Evolutionary conservation across 1,140 invertebrate genomes (phyloP).

Genomic region (Armadillidium nasatum): DNA sequence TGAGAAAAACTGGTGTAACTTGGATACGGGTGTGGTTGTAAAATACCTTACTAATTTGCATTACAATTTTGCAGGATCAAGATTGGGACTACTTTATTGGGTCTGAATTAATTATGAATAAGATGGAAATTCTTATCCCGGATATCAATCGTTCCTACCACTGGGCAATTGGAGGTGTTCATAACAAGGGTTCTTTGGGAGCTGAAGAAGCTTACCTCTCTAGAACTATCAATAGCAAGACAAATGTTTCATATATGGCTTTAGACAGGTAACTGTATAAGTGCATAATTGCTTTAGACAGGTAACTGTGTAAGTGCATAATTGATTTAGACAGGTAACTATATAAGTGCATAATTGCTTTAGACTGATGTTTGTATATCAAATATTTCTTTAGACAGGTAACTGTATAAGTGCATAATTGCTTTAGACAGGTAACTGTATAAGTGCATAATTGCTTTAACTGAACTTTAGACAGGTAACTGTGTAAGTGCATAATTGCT

Average conservation of each 20-base stretch:
- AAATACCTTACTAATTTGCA: no score
- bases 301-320: not conserved
- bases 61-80: conserved; percentile 21
- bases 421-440: no score
- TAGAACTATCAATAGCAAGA: not conserved
- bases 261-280: not conserved
- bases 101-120: conserved; percentile 20
- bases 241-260: not conserved
- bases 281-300: not conserved
- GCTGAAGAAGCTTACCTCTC: not conserved
- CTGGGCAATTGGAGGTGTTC: conserved; percentile 24
- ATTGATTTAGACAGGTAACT: not conserved
- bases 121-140: conserved; percentile 25
- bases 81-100: conserved; percentile 36
- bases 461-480: no score
- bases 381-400: no score
- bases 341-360: not conserved
- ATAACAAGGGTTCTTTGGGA: conserved; percentile 22
- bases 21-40: no score
- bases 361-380: not conserved
- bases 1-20: no score
- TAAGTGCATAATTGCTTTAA: no score
- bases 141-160: conserved; percentile 37
- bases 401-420: no score
- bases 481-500: no score